Conservation (phyloP, 37 sponge, comb jelly and placozoan genomes). For the Haliclona indistincta region DNA sequence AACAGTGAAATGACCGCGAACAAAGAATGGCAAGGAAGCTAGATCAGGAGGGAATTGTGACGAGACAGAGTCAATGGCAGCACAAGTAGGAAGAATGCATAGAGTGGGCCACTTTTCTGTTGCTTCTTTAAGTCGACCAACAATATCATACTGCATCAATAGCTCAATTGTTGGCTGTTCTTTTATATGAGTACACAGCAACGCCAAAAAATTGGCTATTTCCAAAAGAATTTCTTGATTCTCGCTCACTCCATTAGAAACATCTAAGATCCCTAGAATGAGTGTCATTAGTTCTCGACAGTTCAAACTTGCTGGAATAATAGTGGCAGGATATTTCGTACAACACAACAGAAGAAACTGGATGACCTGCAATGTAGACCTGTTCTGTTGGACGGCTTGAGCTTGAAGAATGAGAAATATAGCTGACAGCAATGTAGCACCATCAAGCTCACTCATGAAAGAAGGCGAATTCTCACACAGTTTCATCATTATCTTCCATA, state of each 20-base stretch:
- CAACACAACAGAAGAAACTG: not conserved
- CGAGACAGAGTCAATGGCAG: constrained; percentile 23
- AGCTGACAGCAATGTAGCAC: not conserved
- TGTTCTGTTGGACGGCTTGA: not conserved
- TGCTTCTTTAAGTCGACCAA: constrained; percentile 12
- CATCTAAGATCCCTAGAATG: no score
- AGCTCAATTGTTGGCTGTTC: not conserved
- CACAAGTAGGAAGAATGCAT: constrained; percentile 15
- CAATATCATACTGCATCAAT: not conserved
- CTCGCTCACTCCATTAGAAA: no score
- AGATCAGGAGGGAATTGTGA: constrained; percentile 2
- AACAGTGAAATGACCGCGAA: not conserved
- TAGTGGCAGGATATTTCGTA: not conserved
- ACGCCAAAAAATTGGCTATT: not conserved
- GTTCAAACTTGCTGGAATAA: not conserved
- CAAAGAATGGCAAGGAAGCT: not conserved
- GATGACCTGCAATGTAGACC: not conserved
- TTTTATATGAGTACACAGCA: not conserved
- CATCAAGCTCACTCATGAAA: not conserved
- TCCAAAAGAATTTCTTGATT: not conserved
- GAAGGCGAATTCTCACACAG: not conserved
- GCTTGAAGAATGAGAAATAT: not conserved
- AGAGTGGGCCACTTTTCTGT: constrained; percentile 17
- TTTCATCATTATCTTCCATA: constrained; percentile 41
- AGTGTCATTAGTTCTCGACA: not conserved